Evolutionary conservation across 2,797 vertebrate genomes (phyloP).

Genomic region (Semotilus atromaculatus): DNA sequence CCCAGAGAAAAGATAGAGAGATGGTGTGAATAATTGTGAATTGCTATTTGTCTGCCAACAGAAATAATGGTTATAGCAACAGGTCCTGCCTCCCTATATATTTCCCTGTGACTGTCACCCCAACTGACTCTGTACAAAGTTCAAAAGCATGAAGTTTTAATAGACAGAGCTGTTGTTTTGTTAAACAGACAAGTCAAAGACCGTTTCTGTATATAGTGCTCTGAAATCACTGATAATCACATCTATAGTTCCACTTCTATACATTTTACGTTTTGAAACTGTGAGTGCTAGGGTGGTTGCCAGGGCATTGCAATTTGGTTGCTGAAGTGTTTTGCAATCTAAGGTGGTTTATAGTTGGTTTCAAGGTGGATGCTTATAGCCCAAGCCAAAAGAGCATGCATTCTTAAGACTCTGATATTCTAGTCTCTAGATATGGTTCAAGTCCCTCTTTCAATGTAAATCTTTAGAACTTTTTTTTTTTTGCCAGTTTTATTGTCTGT

Average conservation of each 20-base stretch:
- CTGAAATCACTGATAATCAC: background rate
- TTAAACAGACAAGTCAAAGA: background rate
- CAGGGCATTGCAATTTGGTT: background rate
- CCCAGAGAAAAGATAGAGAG: slow-evolving; percentile 50
- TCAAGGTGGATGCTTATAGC: background rate
- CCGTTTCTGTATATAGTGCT: background rate
- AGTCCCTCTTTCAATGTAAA: background rate
- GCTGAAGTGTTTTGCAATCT: background rate
- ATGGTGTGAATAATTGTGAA: slow-evolving; percentile 44
- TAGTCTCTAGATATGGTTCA: background rate
- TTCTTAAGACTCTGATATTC: background rate
- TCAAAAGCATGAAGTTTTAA: slow-evolving; percentile 38
- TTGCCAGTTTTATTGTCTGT: background rate
- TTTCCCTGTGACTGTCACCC: background rate
- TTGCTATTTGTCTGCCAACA: slow-evolving; percentile 61
- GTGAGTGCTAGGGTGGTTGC: background rate
- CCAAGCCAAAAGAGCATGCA: background rate
- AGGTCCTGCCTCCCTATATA: slow-evolving; percentile 70
- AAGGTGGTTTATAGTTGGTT: background rate
- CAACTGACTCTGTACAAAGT: slow-evolving; percentile 36
- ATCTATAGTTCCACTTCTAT: background rate
- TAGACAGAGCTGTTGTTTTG: background rate
- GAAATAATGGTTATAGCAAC: slow-evolving; percentile 66
- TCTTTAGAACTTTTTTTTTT: background rate
- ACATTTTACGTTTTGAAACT: background rate